Evolutionary conservation across 37 sponge, comb jelly and placozoan genomes (phyloP), one percentile per base, ranked within the genome.

Genomic region (Oscarella lobularis): DNA sequence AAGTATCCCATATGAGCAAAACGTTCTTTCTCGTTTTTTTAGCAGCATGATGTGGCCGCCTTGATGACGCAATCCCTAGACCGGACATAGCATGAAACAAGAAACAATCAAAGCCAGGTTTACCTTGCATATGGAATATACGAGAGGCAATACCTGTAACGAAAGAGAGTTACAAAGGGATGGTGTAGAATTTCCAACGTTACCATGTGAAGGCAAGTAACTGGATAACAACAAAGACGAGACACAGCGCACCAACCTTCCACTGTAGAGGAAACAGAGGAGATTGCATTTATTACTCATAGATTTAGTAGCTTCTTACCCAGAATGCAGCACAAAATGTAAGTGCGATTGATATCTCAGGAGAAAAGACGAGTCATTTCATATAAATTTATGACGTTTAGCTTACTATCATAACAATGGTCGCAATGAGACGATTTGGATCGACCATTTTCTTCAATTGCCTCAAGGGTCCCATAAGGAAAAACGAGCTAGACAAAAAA

Each of bases 401-500:
- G 55, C 82, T 79, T 2, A 78, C 38, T 34, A 90, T 83, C 73
- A 80, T 86, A 34, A 86, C 74, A 6, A 81, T 60, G 35, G 70
- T 76, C 36, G 48, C 82, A 31, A n/a, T 77, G 20, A 65, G 3
- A 27, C 78, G 81, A 6, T 35, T 66, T 14, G 68, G 39, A 14
- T 84, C 75, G 36, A 75, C 48, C 37, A 91, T 75, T 39, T 82
- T 78, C 88, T 84, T 87, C 0, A 79, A 77, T 67, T 91, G 92
- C 31, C 74, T 76, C 31, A 84, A 78, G 1, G 92, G 92, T 0
- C 81, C 77, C 9, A 87, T 82, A 33, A 91, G 71, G 78, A 91
- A 91, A 40, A 91, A 80, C 0, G 92, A 86, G 39, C 91, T 90
- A 75, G 32, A 20, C 14, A 71, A 27, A 20, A 2, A 39, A 31